Evolutionary conservation across 2,113 vertebrate species (phyloP).

Genomic region (Psettodes erumei): DNA sequence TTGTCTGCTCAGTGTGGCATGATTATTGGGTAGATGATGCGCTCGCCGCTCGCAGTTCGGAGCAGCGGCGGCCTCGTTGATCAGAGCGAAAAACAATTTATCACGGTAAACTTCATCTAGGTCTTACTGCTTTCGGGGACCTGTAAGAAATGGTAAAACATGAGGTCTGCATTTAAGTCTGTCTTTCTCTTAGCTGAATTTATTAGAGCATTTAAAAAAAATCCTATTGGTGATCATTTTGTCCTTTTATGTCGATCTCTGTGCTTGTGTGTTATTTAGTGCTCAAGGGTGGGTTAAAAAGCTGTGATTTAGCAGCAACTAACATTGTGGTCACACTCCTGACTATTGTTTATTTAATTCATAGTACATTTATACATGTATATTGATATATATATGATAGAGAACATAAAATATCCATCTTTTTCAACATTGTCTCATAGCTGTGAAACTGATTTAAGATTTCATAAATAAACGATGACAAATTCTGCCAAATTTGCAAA

Average conservation of each 20-base stretch:
- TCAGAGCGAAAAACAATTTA: constrained; percentile 65
- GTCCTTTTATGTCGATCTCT: constrained; percentile 76
- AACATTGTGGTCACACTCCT: constrained; percentile 76
- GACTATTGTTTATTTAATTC: constrained; percentile 75
- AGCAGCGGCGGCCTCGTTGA: constrained; percentile 68
- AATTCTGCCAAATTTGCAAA: constrained; percentile 76
- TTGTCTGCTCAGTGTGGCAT: constrained; percentile 71
- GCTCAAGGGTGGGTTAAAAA: constrained; percentile 70
- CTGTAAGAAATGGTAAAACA: constrained; percentile 54
- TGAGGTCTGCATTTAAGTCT: constrained; percentile 72
- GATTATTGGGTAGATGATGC: constrained; percentile 66
- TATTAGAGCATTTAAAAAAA: constrained; percentile 74
- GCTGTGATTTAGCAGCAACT: constrained; percentile 69
- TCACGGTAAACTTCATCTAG: constrained; percentile 57
- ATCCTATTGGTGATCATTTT: constrained; percentile 76
- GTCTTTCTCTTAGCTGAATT: constrained; percentile 78
- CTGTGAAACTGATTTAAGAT: constrained; percentile 69
- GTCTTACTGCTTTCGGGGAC: constrained; percentile 58
- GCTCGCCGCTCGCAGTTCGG: constrained; percentile 56
- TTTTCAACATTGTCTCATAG: constrained; percentile 66
- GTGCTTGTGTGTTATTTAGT: constrained; percentile 80
- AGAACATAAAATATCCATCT: constrained; percentile 56
- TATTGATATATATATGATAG: constrained; percentile 53
- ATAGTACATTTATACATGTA: constrained; percentile 66
- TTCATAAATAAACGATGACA: constrained; percentile 63